These are phyloP conservation scores for Myotis davidii DNA, from an alignment of 2,113 vertebrate genomes.

Conservation along the genomic window DNA sequence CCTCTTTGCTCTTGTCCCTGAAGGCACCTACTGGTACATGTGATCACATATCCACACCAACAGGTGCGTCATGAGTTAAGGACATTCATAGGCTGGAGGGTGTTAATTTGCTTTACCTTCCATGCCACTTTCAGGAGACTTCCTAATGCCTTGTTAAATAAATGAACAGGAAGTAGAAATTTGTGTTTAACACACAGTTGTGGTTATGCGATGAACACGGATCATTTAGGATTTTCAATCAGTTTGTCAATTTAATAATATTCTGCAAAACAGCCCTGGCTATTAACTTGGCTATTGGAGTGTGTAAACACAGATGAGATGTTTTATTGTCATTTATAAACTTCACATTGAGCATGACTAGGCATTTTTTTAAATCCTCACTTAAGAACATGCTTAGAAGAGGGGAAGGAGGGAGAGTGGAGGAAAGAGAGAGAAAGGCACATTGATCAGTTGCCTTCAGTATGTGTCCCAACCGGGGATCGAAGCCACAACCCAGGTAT, in stretches of 20 bases:
- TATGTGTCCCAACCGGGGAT: not conserved
- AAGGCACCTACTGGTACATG: fast-evolving
- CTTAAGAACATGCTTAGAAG: not conserved
- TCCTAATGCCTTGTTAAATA: not conserved
- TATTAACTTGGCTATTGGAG: constrained; percentile 79
- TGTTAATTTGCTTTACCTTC: not conserved
- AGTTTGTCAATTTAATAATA: constrained; percentile 81
- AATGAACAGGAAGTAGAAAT: constrained; percentile 11
- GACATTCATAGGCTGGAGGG: not conserved
- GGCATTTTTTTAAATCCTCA: constrained; percentile 45
- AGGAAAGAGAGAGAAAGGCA: not conserved
- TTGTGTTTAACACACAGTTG: constrained; percentile 46
- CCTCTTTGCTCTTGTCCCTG: not conserved
- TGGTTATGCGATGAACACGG: constrained; percentile 23
- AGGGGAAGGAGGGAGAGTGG: not conserved
- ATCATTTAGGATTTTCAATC: constrained; percentile 62
- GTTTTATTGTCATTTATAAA: constrained; percentile 77
- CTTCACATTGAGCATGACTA: constrained; percentile 64
- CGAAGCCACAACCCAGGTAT: not conserved
- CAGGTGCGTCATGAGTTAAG: not conserved
- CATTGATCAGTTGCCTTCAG: not conserved
- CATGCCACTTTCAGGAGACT: not conserved
- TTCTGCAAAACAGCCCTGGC: constrained; percentile 76
- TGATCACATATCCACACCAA: fast-evolving
- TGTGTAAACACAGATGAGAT: constrained; percentile 79